Base-by-base conservation (phyloP, 2,888 invertebrate genomes). In the Dicyrtomina minuta region DNA sequence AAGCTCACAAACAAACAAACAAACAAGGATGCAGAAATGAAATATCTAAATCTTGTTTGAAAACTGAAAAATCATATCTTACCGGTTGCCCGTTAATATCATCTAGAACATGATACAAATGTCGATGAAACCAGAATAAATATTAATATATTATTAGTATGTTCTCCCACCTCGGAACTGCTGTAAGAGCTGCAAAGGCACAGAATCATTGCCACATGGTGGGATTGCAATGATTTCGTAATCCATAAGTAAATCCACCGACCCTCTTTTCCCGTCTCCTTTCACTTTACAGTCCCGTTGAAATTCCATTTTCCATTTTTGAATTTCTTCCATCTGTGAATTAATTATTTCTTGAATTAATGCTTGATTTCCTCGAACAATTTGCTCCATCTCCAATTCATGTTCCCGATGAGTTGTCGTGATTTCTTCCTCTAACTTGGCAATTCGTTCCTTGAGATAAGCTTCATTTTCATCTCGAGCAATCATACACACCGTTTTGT, bases 311-410 rank as follows among this genome's bases (percentile, higher is more conserved):
- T 17, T 10, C 62, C 62, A 62, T 13, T n/a, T n/a, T 8, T 49
- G 46, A 49, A 62, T 62, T 17, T 49, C 62, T 27, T 46, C 49
- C n/a, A 27, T 15, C 5, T 62, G 46, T 17, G 46, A 26, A 26
- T 62, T 46, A 27, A 62, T 20, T 10, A 62, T 46, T n/a, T 62
- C 62, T 15, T 62, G 49, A 26, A 62, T 27, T 27, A 62, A n/a
- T n/a, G 5, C n/a, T 27, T 62, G 15, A 62, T 62, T 62, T 3
- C 49, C 62, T 2, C n/a, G n/a, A 15, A 49, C 49, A 17, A 62
- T 24, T 13, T 20, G 10, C 12, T 12, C 60, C 60, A 60, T n/a
- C 10, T 43, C 10, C 3, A 60, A 3, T 13, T 43, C 20, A 60
- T 24, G 20, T 43, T 20, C 20, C 12, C 44, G 24, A 24, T 44